phyloP scores from a whole-genome alignment of 2,888 invertebrate genomes.

The Bellardia bayeri region DNA sequence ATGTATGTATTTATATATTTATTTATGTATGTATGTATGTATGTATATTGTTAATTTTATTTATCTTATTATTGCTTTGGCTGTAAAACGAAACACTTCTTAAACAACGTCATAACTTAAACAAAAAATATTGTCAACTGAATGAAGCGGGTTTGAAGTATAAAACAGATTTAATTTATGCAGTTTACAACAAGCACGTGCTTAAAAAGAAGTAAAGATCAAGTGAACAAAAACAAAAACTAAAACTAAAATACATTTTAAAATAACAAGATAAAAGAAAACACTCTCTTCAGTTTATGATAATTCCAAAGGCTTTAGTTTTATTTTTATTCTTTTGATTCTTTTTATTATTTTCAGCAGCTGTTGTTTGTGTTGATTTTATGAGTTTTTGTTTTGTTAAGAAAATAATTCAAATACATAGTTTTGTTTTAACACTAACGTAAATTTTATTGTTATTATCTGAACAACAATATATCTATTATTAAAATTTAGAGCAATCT shows the following conservation, averaged over 20 bases:
- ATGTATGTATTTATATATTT: too few relatives aligned
- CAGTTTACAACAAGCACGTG: constrained; percentile 60
- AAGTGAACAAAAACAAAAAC: constrained; percentile 17
- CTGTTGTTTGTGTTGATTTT: constrained; percentile 20
- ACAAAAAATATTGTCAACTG: constrained; percentile 59
- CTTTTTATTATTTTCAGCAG: background rate
- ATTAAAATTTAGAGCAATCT: constrained; percentile 17
- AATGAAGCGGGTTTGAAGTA: background rate
- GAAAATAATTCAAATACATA: constrained; percentile 18
- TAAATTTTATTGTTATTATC: constrained; percentile 21
- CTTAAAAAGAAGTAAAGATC: constrained; percentile 21
- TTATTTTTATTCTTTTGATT: background rate
- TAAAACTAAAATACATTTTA: background rate
- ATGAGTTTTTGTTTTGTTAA: constrained; percentile 8
- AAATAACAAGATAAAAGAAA: constrained; percentile 3
- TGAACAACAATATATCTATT: background rate
- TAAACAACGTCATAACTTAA: constrained; percentile 46
- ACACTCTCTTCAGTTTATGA: constrained; percentile 21
- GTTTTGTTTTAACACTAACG: constrained; percentile 2
- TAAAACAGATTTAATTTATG: constrained; percentile 47
- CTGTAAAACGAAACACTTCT: constrained; percentile 9
- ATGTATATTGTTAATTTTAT: background rate
- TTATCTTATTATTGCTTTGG: background rate
- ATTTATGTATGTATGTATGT: background rate
- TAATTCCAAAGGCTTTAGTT: constrained; percentile 21